Evolutionary conservation across 1,140 invertebrate genomes (phyloP), one percentile per base, ranked within the genome.

Genomic region (Dysdera silvatica): DNA sequence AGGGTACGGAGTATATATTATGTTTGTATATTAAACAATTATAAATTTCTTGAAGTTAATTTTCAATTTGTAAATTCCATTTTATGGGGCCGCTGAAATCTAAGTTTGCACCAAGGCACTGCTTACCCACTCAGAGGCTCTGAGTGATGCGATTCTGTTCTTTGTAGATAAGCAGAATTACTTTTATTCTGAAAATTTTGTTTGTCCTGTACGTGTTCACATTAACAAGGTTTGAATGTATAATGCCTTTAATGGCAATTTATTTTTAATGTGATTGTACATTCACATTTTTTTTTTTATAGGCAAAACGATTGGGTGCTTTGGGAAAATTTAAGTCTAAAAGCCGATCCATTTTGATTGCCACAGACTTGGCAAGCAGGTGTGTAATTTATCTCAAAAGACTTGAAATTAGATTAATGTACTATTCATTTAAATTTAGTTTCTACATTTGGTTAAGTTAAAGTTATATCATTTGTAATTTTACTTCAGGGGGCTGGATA

Each of bases 331-430:
- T 97, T 73, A 92, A 90, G 77, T 84, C 86, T 14, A 93, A 93
- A 77, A 85, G 82, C 70, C 78, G 77, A 31, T 80, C 79, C 5
- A 80, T 83, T 56, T 70, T 99, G 10, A 90, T 99, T 62, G 97
- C 94, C 12, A 99, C 96, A 8, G 96, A 99, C 81, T 95, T 99
- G 16, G 95, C 95, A 2, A 95, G 91, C 71, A 88, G 91, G 88
- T 91, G 71, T 75, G 73, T 75, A 35, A 24, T 29, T 31, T 10
- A 26, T 16, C 24, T 47, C 14, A 7, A n/a, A n/a, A 47, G 20
- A 18, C 16, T 12, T 47, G 43, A 12, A 47, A 29, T 29, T 8
- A 51, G 29, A 29, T 26, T 5, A 5, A 29, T 35, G 12, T 55
- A 18, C 40, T 33, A 14, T 35, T 2, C 0, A 37, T 55, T 20